Conservation (phyloP, 2,797 vertebrate genomes). For the Cryptoprocta ferox region DNA sequence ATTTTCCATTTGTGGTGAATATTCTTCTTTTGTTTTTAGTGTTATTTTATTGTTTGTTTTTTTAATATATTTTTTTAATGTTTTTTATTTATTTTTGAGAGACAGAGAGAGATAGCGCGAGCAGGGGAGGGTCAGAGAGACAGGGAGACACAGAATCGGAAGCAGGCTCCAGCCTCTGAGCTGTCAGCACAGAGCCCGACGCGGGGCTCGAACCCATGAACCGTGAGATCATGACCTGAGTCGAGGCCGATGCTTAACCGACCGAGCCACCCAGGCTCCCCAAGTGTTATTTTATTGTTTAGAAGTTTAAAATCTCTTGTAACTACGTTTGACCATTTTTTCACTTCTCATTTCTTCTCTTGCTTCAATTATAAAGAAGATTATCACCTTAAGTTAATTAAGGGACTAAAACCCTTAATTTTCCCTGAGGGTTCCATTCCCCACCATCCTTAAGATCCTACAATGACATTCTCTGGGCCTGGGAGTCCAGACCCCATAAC, state of each 20-base stretch:
- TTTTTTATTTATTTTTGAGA: no score
- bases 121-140: no score
- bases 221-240: no score
- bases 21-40: conserved; percentile 6
- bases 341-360: conserved; percentile 45
- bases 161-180: no score
- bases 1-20: not conserved
- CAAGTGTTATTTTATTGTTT: not conserved
- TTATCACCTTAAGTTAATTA: not conserved
- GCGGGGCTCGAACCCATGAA: no score
- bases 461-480: not conserved
- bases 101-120: no score
- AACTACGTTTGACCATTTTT: conserved; percentile 12
- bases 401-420: not conserved
- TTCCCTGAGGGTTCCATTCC: not conserved
- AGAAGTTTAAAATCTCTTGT: not conserved
- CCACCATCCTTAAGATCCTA: not conserved
- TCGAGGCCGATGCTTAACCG: no score
- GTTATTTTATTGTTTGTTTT: no score
- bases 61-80: no score
- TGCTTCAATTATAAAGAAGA: not conserved
- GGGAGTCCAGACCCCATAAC: not conserved
- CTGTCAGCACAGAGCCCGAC: no score
- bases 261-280: no score
- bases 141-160: no score